phyloP scores from a whole-genome alignment of 2,888 invertebrate genomes.

The Pilophorus perplexus region DNA sequence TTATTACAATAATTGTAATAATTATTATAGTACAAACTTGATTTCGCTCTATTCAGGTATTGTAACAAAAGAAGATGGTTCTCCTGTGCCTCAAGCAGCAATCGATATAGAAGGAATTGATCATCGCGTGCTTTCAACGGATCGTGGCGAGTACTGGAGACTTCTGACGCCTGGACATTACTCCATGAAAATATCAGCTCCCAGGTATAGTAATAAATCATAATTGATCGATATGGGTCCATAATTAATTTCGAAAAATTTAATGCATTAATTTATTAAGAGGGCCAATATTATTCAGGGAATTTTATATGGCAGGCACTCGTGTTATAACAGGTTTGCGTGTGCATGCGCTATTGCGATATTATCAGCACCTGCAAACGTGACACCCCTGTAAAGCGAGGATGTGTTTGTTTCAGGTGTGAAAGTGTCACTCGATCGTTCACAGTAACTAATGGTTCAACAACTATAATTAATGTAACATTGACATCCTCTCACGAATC shows the following conservation, averaged over 20 bases:
- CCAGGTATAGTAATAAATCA: slow-evolving; percentile 52
- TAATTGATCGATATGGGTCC: neutral
- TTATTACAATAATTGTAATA: neutral
- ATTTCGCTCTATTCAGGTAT: slow-evolving; percentile 11
- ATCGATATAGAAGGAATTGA: slow-evolving; percentile 73
- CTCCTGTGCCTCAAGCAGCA: slow-evolving; percentile 69
- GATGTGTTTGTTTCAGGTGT: slow-evolving; percentile 39
- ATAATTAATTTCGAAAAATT: neutral
- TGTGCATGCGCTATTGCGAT: neutral
- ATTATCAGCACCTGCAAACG: too few relatives aligned
- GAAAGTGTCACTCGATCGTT: slow-evolving; percentile 15
- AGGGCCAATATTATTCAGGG: too few relatives aligned
- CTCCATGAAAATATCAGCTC: slow-evolving; percentile 67
- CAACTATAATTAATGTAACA: slow-evolving; percentile 34
- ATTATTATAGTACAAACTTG: slow-evolving; percentile 3
- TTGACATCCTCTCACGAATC: slow-evolving; percentile 19
- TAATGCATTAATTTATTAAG: too few relatives aligned
- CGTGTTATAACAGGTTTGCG: neutral
- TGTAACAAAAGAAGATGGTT: slow-evolving; percentile 53
- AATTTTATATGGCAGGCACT: too few relatives aligned
- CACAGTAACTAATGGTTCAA: slow-evolving; percentile 26
- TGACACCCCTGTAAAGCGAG: too few relatives aligned
- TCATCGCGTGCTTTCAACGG: slow-evolving; percentile 76
- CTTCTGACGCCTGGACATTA: slow-evolving; percentile 85
- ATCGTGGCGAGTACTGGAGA: slow-evolving; percentile 91